phyloP scores from a whole-genome alignment of 2,797 vertebrate species.

The Microchirus variegatus region DNA sequence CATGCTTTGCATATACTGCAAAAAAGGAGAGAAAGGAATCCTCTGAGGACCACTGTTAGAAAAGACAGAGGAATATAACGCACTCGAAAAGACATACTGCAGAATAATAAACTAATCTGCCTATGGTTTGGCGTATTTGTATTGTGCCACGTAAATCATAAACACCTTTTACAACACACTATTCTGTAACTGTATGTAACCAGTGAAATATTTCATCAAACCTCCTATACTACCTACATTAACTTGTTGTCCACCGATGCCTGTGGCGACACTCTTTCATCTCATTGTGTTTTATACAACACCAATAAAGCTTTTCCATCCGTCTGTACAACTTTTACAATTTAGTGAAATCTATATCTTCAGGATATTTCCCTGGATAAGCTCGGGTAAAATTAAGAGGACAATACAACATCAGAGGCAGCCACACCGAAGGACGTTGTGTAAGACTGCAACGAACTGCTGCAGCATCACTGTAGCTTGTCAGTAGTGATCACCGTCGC shows the following conservation, averaged over 20 bases:
- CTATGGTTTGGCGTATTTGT: not conserved
- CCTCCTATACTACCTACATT: no score
- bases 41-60: slow-evolving; percentile 40
- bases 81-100: slow-evolving; percentile 12
- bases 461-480: slow-evolving; percentile 72
- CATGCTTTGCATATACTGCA: slow-evolving; percentile 67
- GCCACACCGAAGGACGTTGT: slow-evolving; percentile 51
- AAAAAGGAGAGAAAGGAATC: slow-evolving; percentile 28
- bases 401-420: slow-evolving; percentile 39
- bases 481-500: slow-evolving; percentile 72
- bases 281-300: no score
- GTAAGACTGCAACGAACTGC: slow-evolving; percentile 62
- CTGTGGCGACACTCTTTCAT: no score
- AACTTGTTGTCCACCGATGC: no score
- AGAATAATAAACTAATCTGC: slow-evolving; percentile 10
- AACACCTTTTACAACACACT: not conserved
- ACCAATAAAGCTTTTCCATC: no score
- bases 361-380: slow-evolving; percentile 49
- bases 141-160: not conserved
- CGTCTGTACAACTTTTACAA: slow-evolving; percentile 28
- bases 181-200: no score
- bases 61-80: slow-evolving; percentile 29
- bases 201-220: no score
- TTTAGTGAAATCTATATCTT: slow-evolving; percentile 26
- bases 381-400: slow-evolving; percentile 57